These are phyloP conservation scores for Acromyrmex echinatior DNA, from an alignment of 1,140 invertebrate genomes.

Conservation along the genomic window DNA sequence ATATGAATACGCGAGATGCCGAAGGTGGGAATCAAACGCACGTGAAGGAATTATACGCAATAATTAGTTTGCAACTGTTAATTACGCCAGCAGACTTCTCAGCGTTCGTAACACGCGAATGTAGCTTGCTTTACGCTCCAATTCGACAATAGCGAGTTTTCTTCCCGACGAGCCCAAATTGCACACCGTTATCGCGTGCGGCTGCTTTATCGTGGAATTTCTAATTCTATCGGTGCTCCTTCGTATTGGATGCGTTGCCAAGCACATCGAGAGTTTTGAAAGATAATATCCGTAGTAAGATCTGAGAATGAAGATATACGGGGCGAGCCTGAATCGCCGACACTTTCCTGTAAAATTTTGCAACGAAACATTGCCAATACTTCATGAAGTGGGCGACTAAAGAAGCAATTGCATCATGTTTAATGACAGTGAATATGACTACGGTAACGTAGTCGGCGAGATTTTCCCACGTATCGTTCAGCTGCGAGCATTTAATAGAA, in stretches of 20 bases:
- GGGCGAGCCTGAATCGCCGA: slow-evolving; percentile 54
- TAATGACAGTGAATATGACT: slow-evolving; percentile 48
- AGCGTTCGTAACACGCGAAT: slow-evolving; percentile 25
- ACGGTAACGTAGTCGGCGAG: slow-evolving; percentile 15
- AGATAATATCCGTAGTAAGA: slow-evolving; percentile 21
- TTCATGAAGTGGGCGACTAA: slow-evolving; percentile 67
- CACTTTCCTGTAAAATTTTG: slow-evolving; percentile 73
- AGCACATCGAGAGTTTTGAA: not conserved
- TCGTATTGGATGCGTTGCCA: not conserved
- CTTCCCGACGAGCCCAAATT: slow-evolving; percentile 15
- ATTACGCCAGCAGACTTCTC: slow-evolving; percentile 22
- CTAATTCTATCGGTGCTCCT: not conserved
- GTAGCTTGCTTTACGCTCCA: slow-evolving; percentile 41
- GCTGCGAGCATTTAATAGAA: slow-evolving; percentile 21
- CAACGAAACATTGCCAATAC: slow-evolving; percentile 71
- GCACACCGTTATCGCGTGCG: slow-evolving; percentile 20
- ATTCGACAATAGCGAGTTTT: slow-evolving; percentile 41
- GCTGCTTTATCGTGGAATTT: slow-evolving; percentile 33
- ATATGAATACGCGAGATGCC: slow-evolving; percentile 46
- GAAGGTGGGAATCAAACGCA: slow-evolving; percentile 43
- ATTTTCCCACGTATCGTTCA: slow-evolving; percentile 63
- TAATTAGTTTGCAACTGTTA: slow-evolving; percentile 47
- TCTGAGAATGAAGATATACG: not conserved
- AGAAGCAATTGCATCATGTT: slow-evolving; percentile 67
- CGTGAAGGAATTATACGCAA: slow-evolving; percentile 33